Conservation (phyloP, 2,888 invertebrate genomes). For the Caenorhabditis wallacei region DNA sequence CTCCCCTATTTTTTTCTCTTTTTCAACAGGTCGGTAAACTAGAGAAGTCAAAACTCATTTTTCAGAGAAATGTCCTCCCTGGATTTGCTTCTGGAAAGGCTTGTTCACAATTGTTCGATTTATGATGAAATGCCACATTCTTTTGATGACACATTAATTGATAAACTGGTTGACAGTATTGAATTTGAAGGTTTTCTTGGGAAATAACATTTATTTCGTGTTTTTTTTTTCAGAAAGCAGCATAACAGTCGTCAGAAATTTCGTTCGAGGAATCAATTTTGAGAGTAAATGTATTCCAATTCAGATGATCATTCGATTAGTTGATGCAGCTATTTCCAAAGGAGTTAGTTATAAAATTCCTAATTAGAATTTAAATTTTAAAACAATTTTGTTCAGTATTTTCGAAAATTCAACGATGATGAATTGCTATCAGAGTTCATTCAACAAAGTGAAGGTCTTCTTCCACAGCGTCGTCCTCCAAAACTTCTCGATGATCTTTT, state of each 20-base stretch:
- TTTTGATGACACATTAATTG: conserved; percentile 73
- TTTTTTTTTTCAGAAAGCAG: conserved; percentile 22
- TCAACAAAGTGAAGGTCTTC: conserved; percentile 28
- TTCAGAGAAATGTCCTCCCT: conserved; percentile 11
- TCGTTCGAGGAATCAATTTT: conserved; percentile 34
- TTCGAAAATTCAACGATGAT: conserved; percentile 13
- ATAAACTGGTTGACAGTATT: conserved; percentile 67
- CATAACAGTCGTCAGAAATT: conserved; percentile 7
- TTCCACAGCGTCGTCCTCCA: conserved; percentile 36
- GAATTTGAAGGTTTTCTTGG: conserved; percentile 60
- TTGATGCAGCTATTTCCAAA: conserved; percentile 38
- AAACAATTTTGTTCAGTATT: conserved; percentile 29
- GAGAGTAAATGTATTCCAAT: conserved; percentile 50
- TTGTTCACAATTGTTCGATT: conserved; percentile 38
- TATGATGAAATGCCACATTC: conserved; percentile 71
- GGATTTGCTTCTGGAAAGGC: conserved; percentile 21
- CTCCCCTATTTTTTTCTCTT: conserved; percentile 19
- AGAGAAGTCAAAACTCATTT: neutral
- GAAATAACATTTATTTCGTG: neutral
- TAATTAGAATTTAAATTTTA: neutral
- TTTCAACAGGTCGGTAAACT: neutral
- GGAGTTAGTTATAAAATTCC: neutral
- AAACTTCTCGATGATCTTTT: conserved; percentile 48
- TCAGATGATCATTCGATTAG: conserved; percentile 49
- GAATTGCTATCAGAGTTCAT: conserved; percentile 29